phyloP scores from a whole-genome alignment of 2,888 invertebrate species.

The Osedax frankpressi region DNA sequence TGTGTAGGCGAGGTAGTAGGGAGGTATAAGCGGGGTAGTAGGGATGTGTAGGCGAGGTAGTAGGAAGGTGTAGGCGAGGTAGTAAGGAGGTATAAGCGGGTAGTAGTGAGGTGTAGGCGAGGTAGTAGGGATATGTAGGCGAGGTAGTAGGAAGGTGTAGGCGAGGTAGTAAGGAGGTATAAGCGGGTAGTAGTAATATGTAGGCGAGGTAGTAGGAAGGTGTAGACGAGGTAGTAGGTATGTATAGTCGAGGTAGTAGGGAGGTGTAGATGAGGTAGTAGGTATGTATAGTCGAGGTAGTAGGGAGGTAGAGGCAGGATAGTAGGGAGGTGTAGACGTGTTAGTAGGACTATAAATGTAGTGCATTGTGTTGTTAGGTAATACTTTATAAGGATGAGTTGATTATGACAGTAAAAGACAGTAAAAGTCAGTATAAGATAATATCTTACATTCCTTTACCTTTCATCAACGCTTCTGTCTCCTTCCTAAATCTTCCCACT shows the following conservation, averaged over 20 bases:
- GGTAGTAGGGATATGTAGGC: neutral
- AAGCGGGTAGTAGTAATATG: neutral
- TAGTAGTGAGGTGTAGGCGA: neutral
- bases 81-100: neutral
- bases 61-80: neutral
- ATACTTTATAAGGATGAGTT: too few relatives aligned
- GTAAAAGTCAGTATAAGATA: too few relatives aligned
- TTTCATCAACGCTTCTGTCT: too few relatives aligned
- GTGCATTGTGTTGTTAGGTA: too few relatives aligned
- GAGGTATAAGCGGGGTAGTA: neutral
- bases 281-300: neutral
- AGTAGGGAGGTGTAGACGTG: too few relatives aligned
- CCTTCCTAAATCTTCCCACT: too few relatives aligned
- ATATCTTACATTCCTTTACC: too few relatives aligned
- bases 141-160: neutral
- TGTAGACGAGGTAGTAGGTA: neutral
- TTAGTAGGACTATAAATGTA: too few relatives aligned
- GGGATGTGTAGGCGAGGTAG: neutral
- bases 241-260: neutral
- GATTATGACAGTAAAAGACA: too few relatives aligned
- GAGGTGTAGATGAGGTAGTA: neutral
- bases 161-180: neutral
- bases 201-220: neutral
- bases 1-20: constrained; percentile 39
- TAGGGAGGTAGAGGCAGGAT: neutral